Percentiles rank a stretch among this genome's conserved stretches.
Evolutionary conservation across 2,888 invertebrate genomes (phyloP).

Genomic region (Thera obeliscata): DNA sequence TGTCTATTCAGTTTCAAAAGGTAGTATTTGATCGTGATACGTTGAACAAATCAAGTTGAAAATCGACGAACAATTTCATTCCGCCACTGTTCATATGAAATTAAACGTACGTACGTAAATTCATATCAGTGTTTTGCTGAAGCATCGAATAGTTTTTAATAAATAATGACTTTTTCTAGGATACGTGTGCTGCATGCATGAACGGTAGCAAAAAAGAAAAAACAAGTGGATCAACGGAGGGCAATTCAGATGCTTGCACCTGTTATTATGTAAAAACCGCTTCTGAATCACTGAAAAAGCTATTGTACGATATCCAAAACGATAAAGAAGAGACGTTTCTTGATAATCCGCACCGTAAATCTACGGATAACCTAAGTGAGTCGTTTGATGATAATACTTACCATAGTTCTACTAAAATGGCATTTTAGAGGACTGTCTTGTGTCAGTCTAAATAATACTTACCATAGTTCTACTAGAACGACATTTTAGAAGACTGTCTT

Average conservation of each 20-base stretch:
- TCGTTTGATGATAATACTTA: background rate
- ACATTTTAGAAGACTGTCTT: no score
- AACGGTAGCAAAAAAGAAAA: constrained; percentile 16
- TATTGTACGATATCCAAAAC: constrained; percentile 63
- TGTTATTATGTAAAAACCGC: constrained; percentile 65
- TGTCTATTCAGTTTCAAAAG: no score
- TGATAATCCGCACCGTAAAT: constrained; percentile 11
- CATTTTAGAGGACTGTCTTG: no score
- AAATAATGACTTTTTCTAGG: constrained; percentile 44
- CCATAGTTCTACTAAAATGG: no score
- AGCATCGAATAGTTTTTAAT: background rate
- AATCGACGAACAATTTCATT: no score
- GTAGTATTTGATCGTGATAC: no score
- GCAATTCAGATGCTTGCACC: constrained; percentile 27
- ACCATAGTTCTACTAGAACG: no score
- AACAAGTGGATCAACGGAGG: constrained; percentile 4
- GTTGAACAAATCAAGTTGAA: no score
- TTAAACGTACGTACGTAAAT: no score
- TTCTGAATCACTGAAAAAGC: constrained; percentile 55
- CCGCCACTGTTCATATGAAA: no score
- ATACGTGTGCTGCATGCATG: constrained; percentile 32
- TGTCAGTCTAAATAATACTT: no score
- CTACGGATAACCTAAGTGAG: constrained; percentile 13
- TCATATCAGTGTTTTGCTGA: no score
- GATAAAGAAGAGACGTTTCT: constrained; percentile 41